Evolutionary conservation across 2,888 invertebrate species (phyloP).

Genomic region (Bruchidius siliquastri): DNA sequence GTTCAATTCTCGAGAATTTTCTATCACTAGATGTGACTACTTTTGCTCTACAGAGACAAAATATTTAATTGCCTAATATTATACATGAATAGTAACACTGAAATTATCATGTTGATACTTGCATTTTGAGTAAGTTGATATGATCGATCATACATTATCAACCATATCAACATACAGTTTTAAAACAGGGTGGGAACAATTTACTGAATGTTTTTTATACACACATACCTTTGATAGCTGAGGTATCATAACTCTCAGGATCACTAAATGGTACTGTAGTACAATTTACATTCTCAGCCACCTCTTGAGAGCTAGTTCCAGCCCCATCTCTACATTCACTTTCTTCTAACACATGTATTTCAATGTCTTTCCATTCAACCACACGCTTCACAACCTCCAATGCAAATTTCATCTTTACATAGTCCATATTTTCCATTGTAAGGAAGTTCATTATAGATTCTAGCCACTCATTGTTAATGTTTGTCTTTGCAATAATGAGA

Average conservation of each 20-base stretch:
- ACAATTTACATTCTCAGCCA: conserved; percentile 44
- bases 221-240: conserved; percentile 64
- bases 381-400: conserved; percentile 81
- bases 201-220: no score
- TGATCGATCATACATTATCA: no score
- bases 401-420: conserved; percentile 74
- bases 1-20: no score
- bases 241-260: conserved; percentile 80
- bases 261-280: conserved; percentile 64
- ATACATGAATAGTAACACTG: no score
- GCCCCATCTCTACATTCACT: conserved; percentile 39
- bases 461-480: conserved; percentile 74
- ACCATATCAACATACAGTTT: no score
- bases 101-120: no score
- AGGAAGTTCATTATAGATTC: conserved; percentile 72
- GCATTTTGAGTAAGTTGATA: no score
- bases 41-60: no score
- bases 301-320: conserved; percentile 30
- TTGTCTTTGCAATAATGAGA: conserved; percentile 77
- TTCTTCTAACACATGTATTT: conserved; percentile 74
- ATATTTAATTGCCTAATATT: no score
- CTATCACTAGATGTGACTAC: no score
- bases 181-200: no score
- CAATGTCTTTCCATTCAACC: conserved; percentile 83
- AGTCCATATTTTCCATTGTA: conserved; percentile 61